Base-by-base conservation (phyloP, 2,888 invertebrate species). In the Athalia rosae region DNA sequence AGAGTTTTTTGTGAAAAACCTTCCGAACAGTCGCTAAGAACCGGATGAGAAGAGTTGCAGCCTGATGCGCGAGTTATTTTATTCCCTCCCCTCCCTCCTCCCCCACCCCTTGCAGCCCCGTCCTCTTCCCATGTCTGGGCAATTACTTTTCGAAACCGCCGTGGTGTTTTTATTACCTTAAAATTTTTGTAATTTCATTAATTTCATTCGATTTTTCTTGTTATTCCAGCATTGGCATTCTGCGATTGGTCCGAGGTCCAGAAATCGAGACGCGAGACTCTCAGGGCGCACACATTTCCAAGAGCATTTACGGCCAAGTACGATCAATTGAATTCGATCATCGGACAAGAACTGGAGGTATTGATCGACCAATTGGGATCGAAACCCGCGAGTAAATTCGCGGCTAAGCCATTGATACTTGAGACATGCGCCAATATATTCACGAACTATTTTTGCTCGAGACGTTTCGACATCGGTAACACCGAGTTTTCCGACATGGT, bases 231-330 rank as follows among this genome's bases (percentile, higher is more conserved):
- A 77, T 88, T 94, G 81, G 94, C 94, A n/a, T 93, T 94, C 83
- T 94, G 94, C 86, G 92, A 94, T 85, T 94, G 94, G 93, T 94
- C 94, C 7, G 92, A 92, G 11, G 87, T 93, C 0, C 94, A 94
- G 82, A 93, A 93, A 83, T 87, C 90, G 0, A 90, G 94, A 8
- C 90, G 94, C 9, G 92, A 93, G 79, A 91, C 94, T 90, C 88
- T 93, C 4, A 90, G 91, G 76, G 90, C 90, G 0, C 92, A 93
- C 88, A 92, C 92, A 1, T 93, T 93, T 82, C 93, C 93, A 0
- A 89, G 92, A 58, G 90, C 92, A 1, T 91, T 91, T 80, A 92
- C 92, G n/a, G 84, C 90, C 58, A 92, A 92, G 71, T 93, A 91
- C 84, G 87, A 90, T 79, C 88, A 90, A 58, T 85, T 93, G 66